Conservation (phyloP, 2,888 invertebrate species). For the Idaea biselata region DNA sequence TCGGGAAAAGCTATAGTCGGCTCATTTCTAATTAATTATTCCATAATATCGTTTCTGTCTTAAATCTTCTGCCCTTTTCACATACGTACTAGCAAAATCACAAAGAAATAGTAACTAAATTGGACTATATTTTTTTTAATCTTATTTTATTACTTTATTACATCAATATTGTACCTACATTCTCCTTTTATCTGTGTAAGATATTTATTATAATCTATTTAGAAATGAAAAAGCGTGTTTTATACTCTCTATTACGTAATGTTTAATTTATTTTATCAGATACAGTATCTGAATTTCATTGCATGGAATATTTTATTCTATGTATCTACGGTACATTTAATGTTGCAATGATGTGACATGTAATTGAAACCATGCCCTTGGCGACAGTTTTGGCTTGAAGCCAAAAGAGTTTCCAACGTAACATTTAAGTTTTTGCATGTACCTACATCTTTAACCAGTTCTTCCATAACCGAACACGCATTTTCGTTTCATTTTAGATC, state of each 20-base stretch:
- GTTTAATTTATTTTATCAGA: background rate
- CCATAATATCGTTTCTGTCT: too few relatives aligned
- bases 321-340: background rate
- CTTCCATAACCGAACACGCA: conserved; percentile 67
- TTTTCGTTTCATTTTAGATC: conserved; percentile 76
- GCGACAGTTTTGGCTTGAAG: background rate
- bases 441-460: conserved; percentile 24
- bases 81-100: too few relatives aligned
- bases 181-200: conserved; percentile 2
- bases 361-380: background rate
- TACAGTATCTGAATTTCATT: background rate
- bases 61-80: too few relatives aligned
- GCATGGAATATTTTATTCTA: background rate
- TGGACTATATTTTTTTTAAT: background rate
- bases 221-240: conserved; percentile 70
- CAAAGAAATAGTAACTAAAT: background rate
- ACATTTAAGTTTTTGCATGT: conserved; percentile 17
- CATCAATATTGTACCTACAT: conserved; percentile 2
- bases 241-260: conserved; percentile 19
- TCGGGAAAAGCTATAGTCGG: too few relatives aligned
- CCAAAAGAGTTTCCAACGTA: background rate
- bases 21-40: too few relatives aligned
- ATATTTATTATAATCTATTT: conserved; percentile 7
- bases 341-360: background rate
- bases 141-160: background rate